phyloP scores from a whole-genome alignment of 2,113 vertebrate genomes.

The Ophthalmolycus amberensis region DNA sequence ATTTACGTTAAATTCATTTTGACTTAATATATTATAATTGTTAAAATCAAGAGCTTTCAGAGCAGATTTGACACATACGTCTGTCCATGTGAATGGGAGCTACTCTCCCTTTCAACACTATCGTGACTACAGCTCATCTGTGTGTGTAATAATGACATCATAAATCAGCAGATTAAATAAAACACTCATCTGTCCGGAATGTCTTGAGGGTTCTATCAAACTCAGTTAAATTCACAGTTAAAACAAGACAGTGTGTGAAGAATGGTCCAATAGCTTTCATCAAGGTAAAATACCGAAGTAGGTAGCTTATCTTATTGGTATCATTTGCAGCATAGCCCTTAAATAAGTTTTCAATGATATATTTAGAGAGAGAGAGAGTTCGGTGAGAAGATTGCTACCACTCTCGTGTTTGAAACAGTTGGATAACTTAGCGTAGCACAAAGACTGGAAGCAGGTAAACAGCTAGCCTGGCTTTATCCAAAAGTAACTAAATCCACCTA shows the following conservation, averaged over 20 bases:
- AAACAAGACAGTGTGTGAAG: constrained; percentile 10
- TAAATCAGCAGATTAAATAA: background rate
- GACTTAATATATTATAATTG: background rate
- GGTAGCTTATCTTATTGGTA: background rate
- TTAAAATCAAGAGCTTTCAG: constrained; percentile 10
- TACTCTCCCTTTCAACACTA: background rate
- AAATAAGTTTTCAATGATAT: too few relatives aligned
- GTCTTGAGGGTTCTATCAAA: constrained; percentile 20
- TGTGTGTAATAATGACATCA: background rate
- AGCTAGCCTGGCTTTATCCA: background rate
- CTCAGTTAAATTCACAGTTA: constrained; percentile 19
- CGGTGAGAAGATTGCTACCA: background rate
- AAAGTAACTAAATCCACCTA: background rate
- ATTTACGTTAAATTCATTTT: background rate
- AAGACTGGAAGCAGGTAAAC: background rate
- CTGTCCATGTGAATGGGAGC: background rate
- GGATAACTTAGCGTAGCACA: background rate
- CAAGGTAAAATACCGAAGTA: background rate
- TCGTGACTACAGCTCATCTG: background rate
- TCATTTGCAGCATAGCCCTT: background rate
- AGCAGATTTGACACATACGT: background rate
- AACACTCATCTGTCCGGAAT: background rate
- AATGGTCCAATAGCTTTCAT: constrained; percentile 7
- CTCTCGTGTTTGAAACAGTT: background rate
- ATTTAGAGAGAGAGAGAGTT: background rate